A percentile compares a stretch with the other conserved stretches of the same genome.
These are phyloP conservation scores for Lycaon pictus DNA, from an alignment of 2,113 vertebrate species.

Conservation along the genomic window DNA sequence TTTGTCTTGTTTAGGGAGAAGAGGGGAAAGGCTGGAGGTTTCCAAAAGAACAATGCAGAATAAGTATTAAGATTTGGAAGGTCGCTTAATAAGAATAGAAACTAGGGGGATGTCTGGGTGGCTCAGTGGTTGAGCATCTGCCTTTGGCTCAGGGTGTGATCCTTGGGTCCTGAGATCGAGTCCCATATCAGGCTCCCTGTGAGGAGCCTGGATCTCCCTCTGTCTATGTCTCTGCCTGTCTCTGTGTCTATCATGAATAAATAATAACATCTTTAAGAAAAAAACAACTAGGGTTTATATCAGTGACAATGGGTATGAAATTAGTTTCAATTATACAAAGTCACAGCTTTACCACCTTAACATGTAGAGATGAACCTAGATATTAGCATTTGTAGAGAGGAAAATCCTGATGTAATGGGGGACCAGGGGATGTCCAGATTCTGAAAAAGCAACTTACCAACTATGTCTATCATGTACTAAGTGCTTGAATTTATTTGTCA, in stretches of 20 bases:
- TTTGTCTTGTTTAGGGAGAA: constrained; percentile 13
- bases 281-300: background rate
- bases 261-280: no score
- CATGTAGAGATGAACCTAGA: background rate
- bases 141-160: no score
- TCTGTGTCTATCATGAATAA: no score
- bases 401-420: background rate
- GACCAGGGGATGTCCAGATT: background rate
- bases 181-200: no score
- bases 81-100: constrained; percentile 25
- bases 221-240: no score
- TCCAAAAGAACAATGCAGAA: constrained; percentile 5
- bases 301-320: background rate
- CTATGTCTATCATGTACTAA: background rate
- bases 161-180: no score
- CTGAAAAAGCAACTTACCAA: background rate
- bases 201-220: no score
- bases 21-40: background rate
- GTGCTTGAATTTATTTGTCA: constrained; percentile 5
- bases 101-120: background rate
- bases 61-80: constrained; percentile 32
- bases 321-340: constrained; percentile 31
- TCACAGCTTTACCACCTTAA: constrained; percentile 4
- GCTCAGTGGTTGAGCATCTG: no score
- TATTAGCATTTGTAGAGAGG: background rate